Evolutionary conservation across 2,113 vertebrate species (phyloP).

Genomic region (Prinia subflava): DNA sequence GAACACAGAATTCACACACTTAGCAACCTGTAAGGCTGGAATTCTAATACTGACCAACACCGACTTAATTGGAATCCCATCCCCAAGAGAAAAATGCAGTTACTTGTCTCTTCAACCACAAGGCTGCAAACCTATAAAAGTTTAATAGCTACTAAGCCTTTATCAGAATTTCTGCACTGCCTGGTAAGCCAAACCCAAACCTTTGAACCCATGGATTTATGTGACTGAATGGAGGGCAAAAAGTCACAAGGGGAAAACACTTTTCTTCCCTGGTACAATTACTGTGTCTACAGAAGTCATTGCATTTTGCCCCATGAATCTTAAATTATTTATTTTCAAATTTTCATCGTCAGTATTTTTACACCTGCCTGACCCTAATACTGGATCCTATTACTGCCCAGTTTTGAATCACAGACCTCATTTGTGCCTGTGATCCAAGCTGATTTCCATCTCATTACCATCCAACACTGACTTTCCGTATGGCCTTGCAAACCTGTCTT

Average conservation of each 20-base stretch:
- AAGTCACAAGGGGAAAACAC: conserved; percentile 10
- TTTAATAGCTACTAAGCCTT: conserved; percentile 36
- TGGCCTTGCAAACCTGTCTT: not conserved
- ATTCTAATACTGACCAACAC: not conserved
- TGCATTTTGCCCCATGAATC: not conserved
- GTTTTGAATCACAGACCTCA: not conserved
- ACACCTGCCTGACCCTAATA: conserved; percentile 19
- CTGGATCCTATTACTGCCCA: not conserved
- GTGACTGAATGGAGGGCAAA: not conserved
- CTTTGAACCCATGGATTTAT: conserved; percentile 13
- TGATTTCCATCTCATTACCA: not conserved
- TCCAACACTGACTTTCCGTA: not conserved
- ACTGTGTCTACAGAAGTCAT: not conserved
- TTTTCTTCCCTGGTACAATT: not conserved
- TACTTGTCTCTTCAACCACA: not conserved
- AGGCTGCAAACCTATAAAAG: conserved; percentile 7
- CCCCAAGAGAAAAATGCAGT: not conserved
- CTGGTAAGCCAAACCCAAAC: conserved; percentile 6
- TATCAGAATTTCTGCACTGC: conserved; percentile 11
- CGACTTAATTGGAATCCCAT: not conserved
- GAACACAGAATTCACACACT: not conserved
- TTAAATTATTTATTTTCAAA: conserved; percentile 32
- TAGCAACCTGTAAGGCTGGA: not conserved
- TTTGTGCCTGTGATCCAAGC: not conserved
- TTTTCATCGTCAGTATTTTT: not conserved